Evolutionary conservation across 2,888 invertebrate species (phyloP).

Genomic region (Diogma glabrata): DNA sequence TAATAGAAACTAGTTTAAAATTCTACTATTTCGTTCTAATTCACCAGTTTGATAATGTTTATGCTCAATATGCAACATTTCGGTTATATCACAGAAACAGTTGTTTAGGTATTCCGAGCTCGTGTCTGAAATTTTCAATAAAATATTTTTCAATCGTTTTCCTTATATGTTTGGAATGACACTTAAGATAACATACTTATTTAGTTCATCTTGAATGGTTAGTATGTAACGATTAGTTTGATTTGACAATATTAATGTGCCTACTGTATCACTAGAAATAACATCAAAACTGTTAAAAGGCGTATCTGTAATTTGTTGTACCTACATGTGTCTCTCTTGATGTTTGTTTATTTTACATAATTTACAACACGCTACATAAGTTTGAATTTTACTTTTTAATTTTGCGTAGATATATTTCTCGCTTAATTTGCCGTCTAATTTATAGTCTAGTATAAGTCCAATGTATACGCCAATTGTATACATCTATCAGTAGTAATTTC

Average conservation of each 20-base stretch:
- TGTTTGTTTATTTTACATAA: neutral
- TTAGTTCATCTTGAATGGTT: neutral
- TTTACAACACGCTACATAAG: neutral
- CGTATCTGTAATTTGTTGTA: neutral
- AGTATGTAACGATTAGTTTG: neutral
- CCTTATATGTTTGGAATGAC: neutral
- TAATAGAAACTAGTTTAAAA: neutral
- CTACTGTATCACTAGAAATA: neutral
- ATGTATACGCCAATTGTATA: neutral
- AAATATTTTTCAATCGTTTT: neutral
- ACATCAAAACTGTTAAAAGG: neutral
- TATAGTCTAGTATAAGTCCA: neutral
- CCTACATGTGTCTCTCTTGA: neutral
- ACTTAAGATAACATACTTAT: neutral
- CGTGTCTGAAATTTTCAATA: neutral
- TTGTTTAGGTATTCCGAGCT: neutral
- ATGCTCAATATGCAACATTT: neutral
- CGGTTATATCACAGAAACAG: neutral
- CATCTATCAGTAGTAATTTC: too few relatives aligned
- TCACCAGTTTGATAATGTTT: neutral
- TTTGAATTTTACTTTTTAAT: neutral
- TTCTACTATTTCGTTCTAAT: neutral
- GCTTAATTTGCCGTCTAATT: neutral
- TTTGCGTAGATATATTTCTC: neutral
- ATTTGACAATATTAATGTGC: neutral